These are phyloP conservation scores for Pollenia griseotomentosa DNA, from an alignment of 2,888 invertebrate species.

Conservation along the genomic window DNA sequence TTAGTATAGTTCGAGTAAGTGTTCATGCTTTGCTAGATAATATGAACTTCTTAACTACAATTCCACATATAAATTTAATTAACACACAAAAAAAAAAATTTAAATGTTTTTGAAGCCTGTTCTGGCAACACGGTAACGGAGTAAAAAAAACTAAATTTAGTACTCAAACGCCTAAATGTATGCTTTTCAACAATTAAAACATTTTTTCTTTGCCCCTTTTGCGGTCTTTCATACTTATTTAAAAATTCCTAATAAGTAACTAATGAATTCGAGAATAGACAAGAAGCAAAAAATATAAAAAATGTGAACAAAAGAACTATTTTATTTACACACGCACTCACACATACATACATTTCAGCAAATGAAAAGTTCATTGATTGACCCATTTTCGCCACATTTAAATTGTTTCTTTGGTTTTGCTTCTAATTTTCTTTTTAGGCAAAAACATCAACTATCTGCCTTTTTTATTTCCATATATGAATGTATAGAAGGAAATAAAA, in stretches of 20 bases:
- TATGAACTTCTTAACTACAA: too few relatives aligned
- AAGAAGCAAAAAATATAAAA: neutral
- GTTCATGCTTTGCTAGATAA: too few relatives aligned
- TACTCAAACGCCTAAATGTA: neutral
- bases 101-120: too few relatives aligned
- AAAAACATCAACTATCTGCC: neutral
- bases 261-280: slow-evolving; percentile 17
- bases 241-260: slow-evolving; percentile 23
- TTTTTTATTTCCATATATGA: neutral
- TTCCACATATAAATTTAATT: too few relatives aligned
- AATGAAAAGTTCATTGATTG: slow-evolving; percentile 56
- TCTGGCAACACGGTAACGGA: too few relatives aligned
- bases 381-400: slow-evolving; percentile 50
- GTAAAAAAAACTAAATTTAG: too few relatives aligned
- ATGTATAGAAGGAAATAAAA: slow-evolving; percentile 1
- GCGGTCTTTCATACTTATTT: neutral
- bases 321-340: neutral
- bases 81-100: too few relatives aligned
- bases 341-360: slow-evolving; percentile 20
- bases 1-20: too few relatives aligned
- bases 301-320: slow-evolving; percentile 5
- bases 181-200: slow-evolving; percentile 6
- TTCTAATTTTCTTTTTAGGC: slow-evolving; percentile 24
- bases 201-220: neutral
- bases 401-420: neutral